Percentiles rank a stretch among this genome's conserved stretches.
phyloP scores from a whole-genome alignment of 2,113 vertebrate species.

The Scalopus aquaticus region DNA sequence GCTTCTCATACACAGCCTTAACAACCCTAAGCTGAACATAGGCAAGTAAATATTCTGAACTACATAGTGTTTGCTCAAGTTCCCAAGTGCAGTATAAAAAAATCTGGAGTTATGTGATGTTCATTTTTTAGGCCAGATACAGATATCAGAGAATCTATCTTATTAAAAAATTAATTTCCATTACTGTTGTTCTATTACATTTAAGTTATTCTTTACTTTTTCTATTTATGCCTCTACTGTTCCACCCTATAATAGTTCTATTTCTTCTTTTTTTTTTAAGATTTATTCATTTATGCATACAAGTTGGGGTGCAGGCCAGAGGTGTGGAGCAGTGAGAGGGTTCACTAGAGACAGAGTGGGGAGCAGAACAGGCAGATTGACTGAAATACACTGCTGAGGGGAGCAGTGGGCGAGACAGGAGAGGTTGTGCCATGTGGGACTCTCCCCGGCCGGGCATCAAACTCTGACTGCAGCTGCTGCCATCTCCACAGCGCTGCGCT shows the following conservation, averaged over 20 bases:
- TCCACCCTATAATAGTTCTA: background rate
- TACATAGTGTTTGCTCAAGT: background rate
- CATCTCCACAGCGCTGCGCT: no score
- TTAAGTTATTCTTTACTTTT: background rate
- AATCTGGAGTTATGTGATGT: background rate
- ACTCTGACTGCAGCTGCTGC: no score
- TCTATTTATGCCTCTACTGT: background rate
- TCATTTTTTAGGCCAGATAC: background rate
- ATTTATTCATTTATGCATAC: no score
- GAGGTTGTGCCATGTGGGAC: no score
- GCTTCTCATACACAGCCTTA: background rate
- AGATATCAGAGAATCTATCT: background rate
- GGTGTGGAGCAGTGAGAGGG: no score
- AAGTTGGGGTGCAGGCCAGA: no score
- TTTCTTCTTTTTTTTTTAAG: no score
- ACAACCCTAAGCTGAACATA: background rate
- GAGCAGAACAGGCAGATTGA: no score
- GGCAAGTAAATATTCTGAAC: background rate
- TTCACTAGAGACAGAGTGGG: no score
- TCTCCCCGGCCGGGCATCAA: no score
- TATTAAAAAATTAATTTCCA: background rate
- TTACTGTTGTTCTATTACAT: background rate
- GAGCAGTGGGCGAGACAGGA: no score
- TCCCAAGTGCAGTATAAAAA: background rate
- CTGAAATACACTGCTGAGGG: no score